Conservation (phyloP, 64 coral and sea anemone genomes). For the Hydrozoanthus tunicans region DNA sequence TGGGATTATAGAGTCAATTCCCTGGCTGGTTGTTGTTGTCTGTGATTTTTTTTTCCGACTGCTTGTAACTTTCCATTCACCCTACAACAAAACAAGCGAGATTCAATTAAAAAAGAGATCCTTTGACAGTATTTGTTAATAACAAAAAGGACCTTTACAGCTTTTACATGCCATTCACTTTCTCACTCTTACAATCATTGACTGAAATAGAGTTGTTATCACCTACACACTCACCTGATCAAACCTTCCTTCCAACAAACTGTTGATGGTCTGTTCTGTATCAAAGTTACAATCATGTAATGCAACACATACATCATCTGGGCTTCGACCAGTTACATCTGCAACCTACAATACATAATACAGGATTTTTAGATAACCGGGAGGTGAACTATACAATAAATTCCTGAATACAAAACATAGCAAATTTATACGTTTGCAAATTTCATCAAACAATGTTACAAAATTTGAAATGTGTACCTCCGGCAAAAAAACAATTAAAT, state of each 20-base stretch:
- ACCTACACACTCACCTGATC: constrained; percentile 72
- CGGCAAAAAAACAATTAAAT: no score
- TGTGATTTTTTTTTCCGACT: constrained; percentile 96
- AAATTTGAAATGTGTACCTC: background rate
- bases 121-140: background rate
- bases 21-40: constrained; percentile 37
- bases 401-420: no score
- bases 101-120: background rate
- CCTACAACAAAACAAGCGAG: constrained; percentile 40
- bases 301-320: constrained; percentile 89
- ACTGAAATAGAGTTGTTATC: background rate
- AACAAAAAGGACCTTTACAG: background rate
- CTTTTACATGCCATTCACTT: background rate
- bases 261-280: constrained; percentile 87
- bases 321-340: constrained; percentile 78
- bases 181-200: background rate
- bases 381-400: background rate
- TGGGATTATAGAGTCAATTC: constrained; percentile 12
- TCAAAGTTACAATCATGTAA: constrained; percentile 94
- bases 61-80: constrained; percentile 92
- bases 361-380: background rate
- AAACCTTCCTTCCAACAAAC: constrained; percentile 82
- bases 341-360: constrained; percentile 63
- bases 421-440: no score
- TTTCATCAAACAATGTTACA: background rate